Conservation (phyloP, 2,797 vertebrate species). For the Pangasius mekongensis region DNA sequence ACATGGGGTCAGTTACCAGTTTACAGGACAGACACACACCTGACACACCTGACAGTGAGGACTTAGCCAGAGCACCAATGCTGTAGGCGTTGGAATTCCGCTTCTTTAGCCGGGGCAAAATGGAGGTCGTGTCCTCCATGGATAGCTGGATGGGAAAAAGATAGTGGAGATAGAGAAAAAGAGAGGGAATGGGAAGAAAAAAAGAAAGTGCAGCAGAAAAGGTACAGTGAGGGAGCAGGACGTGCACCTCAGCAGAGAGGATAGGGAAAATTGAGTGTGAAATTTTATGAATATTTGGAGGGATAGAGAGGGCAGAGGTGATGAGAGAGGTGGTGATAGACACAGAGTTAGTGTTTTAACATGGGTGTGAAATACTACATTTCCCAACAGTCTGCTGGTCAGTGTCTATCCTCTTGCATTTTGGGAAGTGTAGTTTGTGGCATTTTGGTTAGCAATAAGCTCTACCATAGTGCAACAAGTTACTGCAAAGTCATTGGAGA, state of each 20-base stretch:
- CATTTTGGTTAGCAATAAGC: slow-evolving; percentile 30
- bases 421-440: slow-evolving; percentile 63
- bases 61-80: slow-evolving; percentile 99
- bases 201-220: slow-evolving; percentile 55
- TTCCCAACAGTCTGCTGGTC: slow-evolving; percentile 54
- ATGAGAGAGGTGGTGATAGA: slow-evolving; percentile 57
- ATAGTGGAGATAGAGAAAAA: slow-evolving; percentile 46
- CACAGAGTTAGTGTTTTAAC: slow-evolving; percentile 51
- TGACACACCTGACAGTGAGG: slow-evolving; percentile 99
- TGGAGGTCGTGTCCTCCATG: slow-evolving; percentile 99
- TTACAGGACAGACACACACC: slow-evolving; percentile 79
- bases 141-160: slow-evolving; percentile 84
- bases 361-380: slow-evolving; percentile 56
- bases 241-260: slow-evolving; percentile 66
- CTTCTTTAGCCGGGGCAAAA: slow-evolving; percentile 94
- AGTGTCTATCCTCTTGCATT: slow-evolving; percentile 46
- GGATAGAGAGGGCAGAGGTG: slow-evolving; percentile 49
- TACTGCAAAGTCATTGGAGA: slow-evolving; percentile 49
- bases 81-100: slow-evolving; percentile 95
- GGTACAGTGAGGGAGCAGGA: slow-evolving; percentile 50
- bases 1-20: slow-evolving; percentile 81
- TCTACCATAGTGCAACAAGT: slow-evolving; percentile 65
- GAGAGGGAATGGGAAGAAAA: slow-evolving; percentile 38
- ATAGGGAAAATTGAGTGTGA: slow-evolving; percentile 81
- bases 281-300: slow-evolving; percentile 77